Evolutionary conservation across 1,140 invertebrate genomes (phyloP).

Genomic region (Drosophila busckii): DNA sequence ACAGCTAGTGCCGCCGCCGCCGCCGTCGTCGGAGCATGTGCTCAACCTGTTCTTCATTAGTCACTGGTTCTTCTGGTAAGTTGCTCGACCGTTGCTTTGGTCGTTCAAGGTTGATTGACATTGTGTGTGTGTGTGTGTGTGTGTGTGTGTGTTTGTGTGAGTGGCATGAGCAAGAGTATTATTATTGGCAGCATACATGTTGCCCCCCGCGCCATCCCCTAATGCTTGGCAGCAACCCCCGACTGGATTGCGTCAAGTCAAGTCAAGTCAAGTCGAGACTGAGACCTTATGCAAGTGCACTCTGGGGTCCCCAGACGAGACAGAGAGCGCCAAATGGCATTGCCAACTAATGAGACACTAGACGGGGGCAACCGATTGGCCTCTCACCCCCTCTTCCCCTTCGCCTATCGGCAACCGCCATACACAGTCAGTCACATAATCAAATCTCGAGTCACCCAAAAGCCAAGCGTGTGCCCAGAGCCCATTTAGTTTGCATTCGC

Average conservation of each 20-base stretch:
- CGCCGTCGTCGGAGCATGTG: conserved; percentile 79
- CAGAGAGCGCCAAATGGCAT: conserved; percentile 48
- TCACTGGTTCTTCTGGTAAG: conserved; percentile 80
- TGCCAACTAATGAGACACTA: conserved; percentile 66
- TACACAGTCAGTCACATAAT: conserved; percentile 41
- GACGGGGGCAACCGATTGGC: conserved; percentile 7
- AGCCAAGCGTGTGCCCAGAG: conserved; percentile 35
- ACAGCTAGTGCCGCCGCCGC: conserved; percentile 78
- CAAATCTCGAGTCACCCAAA: conserved; percentile 65
- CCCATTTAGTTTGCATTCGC: conserved; percentile 57
- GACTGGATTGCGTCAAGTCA: conserved; percentile 51
- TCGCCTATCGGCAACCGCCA: background rate
- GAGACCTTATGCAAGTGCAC: conserved; percentile 59
- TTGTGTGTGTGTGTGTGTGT: conserved; percentile 41
- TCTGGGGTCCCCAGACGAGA: conserved; percentile 8
- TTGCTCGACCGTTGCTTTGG: no score
- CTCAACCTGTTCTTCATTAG: conserved; percentile 80
- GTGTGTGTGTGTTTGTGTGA: conserved; percentile 6
- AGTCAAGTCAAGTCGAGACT: conserved; percentile 46
- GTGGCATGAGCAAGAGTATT: conserved; percentile 32
- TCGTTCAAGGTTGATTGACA: conserved; percentile 41
- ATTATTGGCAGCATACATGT: conserved; percentile 70
- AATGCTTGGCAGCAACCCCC: no score
- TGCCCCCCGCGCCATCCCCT: no score
- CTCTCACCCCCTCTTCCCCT: background rate